phyloP scores from a whole-genome alignment of 2,888 invertebrate genomes.

The Caenorhabditis sp. region DNA sequence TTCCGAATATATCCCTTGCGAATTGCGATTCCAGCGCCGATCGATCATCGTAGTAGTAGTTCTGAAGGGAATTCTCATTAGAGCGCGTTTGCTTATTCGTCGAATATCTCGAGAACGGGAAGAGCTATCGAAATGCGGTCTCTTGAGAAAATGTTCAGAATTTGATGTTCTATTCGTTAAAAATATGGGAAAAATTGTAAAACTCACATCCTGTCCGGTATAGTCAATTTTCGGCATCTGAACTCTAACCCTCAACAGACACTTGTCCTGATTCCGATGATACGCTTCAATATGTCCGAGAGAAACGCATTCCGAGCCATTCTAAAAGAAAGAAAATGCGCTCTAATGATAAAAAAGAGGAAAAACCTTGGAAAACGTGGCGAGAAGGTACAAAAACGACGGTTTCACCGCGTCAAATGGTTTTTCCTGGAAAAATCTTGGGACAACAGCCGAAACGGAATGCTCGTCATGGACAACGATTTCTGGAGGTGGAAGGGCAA shows the following conservation, averaged over 20 bases:
- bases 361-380: slow-evolving; percentile 31
- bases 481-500: slow-evolving; percentile 38
- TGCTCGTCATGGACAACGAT: slow-evolving; percentile 38
- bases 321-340: slow-evolving; percentile 17
- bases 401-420: slow-evolving; percentile 47
- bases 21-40: slow-evolving; percentile 54
- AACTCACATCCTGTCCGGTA: slow-evolving; percentile 48
- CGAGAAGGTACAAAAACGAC: slow-evolving; percentile 49
- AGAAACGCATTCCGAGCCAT: slow-evolving; percentile 24
- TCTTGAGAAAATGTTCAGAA: no score
- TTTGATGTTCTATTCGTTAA: no score
- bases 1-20: slow-evolving; percentile 48
- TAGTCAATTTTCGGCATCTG: slow-evolving; percentile 61
- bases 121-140: no score
- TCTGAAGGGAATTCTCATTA: no score
- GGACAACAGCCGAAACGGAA: slow-evolving; percentile 41
- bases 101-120: no score
- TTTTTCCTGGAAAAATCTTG: slow-evolving; percentile 53
- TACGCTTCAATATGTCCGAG: slow-evolving; percentile 60
- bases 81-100: no score
- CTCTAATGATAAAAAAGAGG: no score
- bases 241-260: slow-evolving; percentile 50
- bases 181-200: no score
- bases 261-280: slow-evolving; percentile 40
- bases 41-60: slow-evolving; percentile 62